Evolutionary conservation across 2,113 vertebrate species (phyloP).

Genomic region (Corapipo altera): DNA sequence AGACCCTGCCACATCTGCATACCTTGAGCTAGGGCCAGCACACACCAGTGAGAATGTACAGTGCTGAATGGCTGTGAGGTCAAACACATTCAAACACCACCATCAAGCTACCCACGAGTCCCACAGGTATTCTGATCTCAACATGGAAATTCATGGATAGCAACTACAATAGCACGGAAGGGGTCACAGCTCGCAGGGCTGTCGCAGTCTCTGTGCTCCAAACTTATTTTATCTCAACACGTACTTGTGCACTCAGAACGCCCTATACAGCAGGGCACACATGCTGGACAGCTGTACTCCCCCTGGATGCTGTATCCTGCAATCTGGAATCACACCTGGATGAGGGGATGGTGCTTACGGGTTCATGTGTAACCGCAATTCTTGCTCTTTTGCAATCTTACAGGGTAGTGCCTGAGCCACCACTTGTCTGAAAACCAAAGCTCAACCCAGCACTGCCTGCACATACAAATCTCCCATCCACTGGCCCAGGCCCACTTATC

Average conservation of each 20-base stretch:
- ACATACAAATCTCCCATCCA: not conserved
- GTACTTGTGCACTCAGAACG: not conserved
- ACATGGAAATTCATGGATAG: not conserved
- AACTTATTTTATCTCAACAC: fast-evolving
- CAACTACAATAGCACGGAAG: not conserved
- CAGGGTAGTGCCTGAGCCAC: not conserved
- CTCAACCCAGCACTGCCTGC: fast-evolving
- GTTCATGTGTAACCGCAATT: fast-evolving
- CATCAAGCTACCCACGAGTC: fast-evolving
- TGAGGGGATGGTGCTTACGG: fast-evolving
- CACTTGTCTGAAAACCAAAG: not conserved
- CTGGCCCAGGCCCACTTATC: not conserved
- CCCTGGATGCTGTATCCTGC: not conserved
- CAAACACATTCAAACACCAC: not conserved
- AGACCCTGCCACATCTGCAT: not conserved
- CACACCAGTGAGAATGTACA: fast-evolving
- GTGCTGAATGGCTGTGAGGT: not conserved
- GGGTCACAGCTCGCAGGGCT: not conserved
- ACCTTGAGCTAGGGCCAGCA: fast-evolving
- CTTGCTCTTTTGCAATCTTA: not conserved
- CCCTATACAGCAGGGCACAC: not conserved
- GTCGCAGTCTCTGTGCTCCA: fast-evolving
- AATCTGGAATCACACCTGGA: not conserved
- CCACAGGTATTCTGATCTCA: not conserved
- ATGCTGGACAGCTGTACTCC: not conserved